These are phyloP conservation scores for Cygnus atratus DNA, from an alignment of 2,113 vertebrate genomes.

Conservation along the genomic window DNA sequence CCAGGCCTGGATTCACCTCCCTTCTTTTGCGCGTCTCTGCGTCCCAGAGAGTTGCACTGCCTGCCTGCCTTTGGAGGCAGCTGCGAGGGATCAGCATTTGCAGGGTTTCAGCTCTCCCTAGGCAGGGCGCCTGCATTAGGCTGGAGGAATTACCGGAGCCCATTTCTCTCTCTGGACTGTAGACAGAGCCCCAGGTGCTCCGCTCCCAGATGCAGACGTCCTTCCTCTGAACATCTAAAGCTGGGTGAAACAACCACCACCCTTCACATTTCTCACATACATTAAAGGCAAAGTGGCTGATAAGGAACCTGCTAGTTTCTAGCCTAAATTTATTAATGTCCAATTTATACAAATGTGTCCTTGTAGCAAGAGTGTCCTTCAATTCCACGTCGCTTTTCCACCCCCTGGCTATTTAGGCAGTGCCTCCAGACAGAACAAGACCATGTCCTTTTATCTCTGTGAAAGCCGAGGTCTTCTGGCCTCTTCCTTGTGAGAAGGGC, in stretches of 20 bases:
- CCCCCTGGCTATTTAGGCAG: not conserved
- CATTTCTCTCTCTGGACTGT: not conserved
- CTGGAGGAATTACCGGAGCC: not conserved
- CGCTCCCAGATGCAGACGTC: not conserved
- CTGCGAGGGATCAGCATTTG: accelerated
- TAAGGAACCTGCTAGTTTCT: not conserved
- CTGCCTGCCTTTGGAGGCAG: not conserved
- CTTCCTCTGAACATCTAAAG: not conserved
- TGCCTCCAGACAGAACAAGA: not conserved
- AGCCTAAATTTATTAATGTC: not conserved
- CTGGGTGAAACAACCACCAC: not conserved
- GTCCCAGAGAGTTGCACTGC: not conserved
- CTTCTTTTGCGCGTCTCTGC: accelerated
- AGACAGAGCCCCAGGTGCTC: conserved; percentile 44
- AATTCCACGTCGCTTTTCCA: not conserved
- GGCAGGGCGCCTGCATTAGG: not conserved
- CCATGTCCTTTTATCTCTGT: not conserved
- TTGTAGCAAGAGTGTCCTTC: not conserved
- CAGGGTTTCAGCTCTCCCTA: accelerated
- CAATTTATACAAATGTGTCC: not conserved
- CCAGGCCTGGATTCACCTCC: not conserved
- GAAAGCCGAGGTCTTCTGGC: not conserved
- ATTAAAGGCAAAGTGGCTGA: not conserved
- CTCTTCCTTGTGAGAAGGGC: not conserved
- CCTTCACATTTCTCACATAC: not conserved